Evolutionary conservation across 2,888 invertebrate species (phyloP), one percentile per base, ranked within the genome.

Genomic region (Patella pellucida): DNA sequence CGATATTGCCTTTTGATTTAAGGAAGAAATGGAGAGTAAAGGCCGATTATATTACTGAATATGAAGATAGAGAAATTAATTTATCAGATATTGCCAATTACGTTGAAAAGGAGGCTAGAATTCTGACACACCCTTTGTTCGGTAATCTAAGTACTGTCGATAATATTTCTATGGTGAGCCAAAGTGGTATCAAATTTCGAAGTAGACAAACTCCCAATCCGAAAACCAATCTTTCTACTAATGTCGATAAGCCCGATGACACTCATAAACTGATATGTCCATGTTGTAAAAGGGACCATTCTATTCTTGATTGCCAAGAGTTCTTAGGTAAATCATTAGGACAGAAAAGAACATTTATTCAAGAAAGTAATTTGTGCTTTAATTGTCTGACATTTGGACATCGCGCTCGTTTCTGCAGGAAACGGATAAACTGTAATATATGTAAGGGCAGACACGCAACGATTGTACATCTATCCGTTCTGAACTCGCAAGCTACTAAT

Each of bases 1-100:
- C 19, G 11, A 62, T 23, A 14, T 62, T 62, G 23, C 62, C 62
- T 14, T 62, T 62, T 62, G 23, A 62, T 14, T 23, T 62, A n/a
- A 62, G 62, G 23, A 62, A 62, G 62, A 62, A 23, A 23, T 62
- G 62, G 62, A 62, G 62, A 62, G 23, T 62, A 23, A 62, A 62
- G 23, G 62, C 62, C 12, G 62, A 62, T 14, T 23, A 62, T 19
- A 62, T 62, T 3, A 62, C 23, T 11, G 62, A n/a, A n/a, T n/a
- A n/a, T n/a, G n/a, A n/a, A n/a, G n/a, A n/a, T n/a, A n/a, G n/a
- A n/a, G n/a, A n/a, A n/a, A n/a, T n/a, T n/a, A n/a, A n/a, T n/a
- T n/a, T n/a, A n/a, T n/a, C n/a, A n/a, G n/a, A 62, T 62, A 62
- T 23, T 23, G 23, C 62, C 12, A 23, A 62, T 62, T 62, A 62